phyloP scores from a whole-genome alignment of 1,140 invertebrate genomes.

The Bombus huntii region DNA sequence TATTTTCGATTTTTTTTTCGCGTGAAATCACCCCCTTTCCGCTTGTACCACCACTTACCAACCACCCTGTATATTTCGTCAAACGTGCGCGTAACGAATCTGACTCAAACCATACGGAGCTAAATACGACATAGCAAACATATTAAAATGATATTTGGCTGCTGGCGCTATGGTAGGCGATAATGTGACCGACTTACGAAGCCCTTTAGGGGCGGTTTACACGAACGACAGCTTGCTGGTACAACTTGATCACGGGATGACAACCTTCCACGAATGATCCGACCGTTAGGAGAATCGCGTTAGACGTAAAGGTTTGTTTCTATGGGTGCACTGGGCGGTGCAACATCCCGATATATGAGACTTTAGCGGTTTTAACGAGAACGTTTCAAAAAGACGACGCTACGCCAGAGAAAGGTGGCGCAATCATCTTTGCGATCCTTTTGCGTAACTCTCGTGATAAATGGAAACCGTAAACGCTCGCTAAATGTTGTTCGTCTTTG shows the following conservation, averaged over 20 bases:
- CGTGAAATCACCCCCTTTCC: no score
- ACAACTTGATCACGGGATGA: slow-evolving; percentile 35
- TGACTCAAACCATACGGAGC: no score
- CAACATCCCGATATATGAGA: no score
- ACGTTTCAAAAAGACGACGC: not conserved
- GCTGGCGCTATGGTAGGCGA: not conserved
- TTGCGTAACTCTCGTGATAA: slow-evolving; percentile 21
- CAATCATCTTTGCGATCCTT: not conserved
- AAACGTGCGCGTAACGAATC: no score
- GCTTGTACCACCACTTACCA: no score
- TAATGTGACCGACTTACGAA: slow-evolving; percentile 35
- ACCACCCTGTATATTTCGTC: no score
- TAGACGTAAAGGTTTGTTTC: slow-evolving; percentile 12
- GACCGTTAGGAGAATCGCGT: slow-evolving; percentile 25
- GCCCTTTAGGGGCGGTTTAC: slow-evolving; percentile 13
- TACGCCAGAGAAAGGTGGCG: not conserved
- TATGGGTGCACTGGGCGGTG: not conserved
- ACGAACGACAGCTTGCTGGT: slow-evolving; percentile 13
- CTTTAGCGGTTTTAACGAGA: not conserved
- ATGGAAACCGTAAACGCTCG: not conserved
- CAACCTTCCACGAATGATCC: slow-evolving; percentile 26
- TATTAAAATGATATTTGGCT: not conserved
- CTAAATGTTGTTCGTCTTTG: not conserved
- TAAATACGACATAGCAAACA: no score
- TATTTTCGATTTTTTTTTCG: no score